Evolutionary conservation across 2,113 vertebrate species (phyloP).

Genomic region (Tachysurus fulvidraco): DNA sequence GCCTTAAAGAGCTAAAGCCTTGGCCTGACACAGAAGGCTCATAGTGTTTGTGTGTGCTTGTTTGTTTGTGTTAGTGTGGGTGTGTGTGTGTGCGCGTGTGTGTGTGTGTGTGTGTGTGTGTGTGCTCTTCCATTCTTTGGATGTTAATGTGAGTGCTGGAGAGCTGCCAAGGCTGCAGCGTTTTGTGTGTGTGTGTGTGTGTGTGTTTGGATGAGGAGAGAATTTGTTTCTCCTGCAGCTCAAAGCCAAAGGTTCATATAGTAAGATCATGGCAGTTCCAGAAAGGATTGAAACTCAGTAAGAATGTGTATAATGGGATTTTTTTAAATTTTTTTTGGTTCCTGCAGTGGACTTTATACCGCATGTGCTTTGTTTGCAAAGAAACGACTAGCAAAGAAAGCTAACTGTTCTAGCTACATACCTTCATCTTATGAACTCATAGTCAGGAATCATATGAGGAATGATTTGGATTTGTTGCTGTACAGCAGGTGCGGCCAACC

Average conservation of each 20-base stretch:
- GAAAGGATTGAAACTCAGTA: background rate
- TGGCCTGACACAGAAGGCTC: background rate
- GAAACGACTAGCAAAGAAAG: background rate
- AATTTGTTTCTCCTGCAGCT: background rate
- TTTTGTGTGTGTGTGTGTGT: slow-evolving; percentile 8
- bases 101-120: background rate
- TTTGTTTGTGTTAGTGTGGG: background rate
- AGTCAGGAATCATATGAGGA: background rate
- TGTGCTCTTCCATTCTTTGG: background rate
- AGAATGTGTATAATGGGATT: background rate
- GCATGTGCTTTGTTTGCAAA: background rate
- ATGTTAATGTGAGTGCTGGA: slow-evolving; percentile 22
- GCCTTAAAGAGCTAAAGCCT: background rate
- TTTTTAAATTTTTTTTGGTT: background rate
- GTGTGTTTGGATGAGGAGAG: background rate
- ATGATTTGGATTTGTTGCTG: background rate
- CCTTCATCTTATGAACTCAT: background rate
- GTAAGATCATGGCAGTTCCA: too few species aligned
- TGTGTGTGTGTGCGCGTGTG: background rate
- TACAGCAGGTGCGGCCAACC: too few species aligned
- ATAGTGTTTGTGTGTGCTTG: background rate
- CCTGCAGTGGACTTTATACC: too few species aligned
- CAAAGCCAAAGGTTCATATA: background rate
- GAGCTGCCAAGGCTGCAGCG: slow-evolving; percentile 12
- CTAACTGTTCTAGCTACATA: background rate